A percentile compares a stretch with the other conserved stretches of the same genome.
Evolutionary conservation across 2,113 vertebrate species (phyloP).

Genomic region (Cebus imitator): DNA sequence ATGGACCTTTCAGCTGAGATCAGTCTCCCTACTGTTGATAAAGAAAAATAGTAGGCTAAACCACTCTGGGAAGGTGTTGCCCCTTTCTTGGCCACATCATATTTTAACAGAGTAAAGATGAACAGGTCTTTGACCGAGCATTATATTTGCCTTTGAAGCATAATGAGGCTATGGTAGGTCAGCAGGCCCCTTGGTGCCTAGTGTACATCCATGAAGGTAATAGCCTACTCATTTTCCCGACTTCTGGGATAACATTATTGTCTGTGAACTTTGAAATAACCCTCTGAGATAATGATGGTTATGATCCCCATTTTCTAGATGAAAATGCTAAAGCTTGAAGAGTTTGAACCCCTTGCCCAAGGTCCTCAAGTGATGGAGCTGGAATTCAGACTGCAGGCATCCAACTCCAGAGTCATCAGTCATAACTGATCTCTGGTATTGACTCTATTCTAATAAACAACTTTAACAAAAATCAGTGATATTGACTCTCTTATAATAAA

Average conservation of each 20-base stretch:
- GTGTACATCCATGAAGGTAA: background rate
- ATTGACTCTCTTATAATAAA: background rate
- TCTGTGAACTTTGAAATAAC: background rate
- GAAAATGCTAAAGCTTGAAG: background rate
- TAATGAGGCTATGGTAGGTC: background rate
- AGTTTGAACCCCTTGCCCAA: background rate
- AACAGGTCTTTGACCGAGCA: background rate
- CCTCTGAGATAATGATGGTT: background rate
- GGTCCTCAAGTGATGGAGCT: background rate
- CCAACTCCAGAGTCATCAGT: background rate
- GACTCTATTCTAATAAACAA: background rate
- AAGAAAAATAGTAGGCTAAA: background rate
- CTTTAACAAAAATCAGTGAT: background rate
- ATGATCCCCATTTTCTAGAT: background rate
- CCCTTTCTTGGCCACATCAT: background rate
- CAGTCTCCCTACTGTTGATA: background rate
- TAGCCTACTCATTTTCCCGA: background rate
- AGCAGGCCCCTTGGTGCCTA: background rate
- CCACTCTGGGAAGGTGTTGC: background rate
- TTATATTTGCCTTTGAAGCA: background rate
- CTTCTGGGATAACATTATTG: background rate
- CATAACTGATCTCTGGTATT: background rate
- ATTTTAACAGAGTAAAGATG: background rate
- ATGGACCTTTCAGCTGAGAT: background rate
- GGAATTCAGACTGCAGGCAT: background rate